A percentile compares a stretch with the other conserved stretches of the same genome.
phyloP scores from a whole-genome alignment of 2,888 invertebrate species.

The Macropis europaea region DNA sequence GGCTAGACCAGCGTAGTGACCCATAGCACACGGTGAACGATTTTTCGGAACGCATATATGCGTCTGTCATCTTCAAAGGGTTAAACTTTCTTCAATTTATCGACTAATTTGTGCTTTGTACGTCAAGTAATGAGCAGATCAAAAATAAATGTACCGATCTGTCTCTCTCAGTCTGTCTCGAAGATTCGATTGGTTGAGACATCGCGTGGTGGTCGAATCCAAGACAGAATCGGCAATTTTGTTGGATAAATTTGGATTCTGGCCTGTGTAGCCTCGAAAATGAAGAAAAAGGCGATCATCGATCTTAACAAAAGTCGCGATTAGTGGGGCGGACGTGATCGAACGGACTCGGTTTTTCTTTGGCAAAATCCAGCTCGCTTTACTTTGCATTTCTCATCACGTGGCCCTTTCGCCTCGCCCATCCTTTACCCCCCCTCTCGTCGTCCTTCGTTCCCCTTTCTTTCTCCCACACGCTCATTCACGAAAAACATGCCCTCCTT shows the following conservation, averaged over 20 bases:
- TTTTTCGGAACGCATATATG: too few relatives aligned
- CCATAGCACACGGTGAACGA: too few relatives aligned
- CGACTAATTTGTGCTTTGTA: too few relatives aligned
- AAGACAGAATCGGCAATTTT: constrained; percentile 36
- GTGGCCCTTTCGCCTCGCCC: constrained; percentile 16
- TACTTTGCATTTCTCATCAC: constrained; percentile 57
- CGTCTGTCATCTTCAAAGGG: too few relatives aligned
- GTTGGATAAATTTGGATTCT: constrained; percentile 33
- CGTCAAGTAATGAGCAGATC: too few relatives aligned
- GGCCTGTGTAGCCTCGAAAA: constrained; percentile 24
- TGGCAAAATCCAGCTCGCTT: constrained; percentile 34
- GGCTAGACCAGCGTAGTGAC: too few relatives aligned
- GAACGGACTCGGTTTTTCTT: constrained; percentile 35
- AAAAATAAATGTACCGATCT: too few relatives aligned
- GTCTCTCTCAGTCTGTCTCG: too few relatives aligned
- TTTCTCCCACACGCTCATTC: constrained; percentile 20
- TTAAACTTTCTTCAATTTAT: too few relatives aligned
- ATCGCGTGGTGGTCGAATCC: constrained; percentile 17
- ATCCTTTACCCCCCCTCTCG: neutral
- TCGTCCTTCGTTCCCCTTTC: neutral
- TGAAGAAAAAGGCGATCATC: constrained; percentile 36
- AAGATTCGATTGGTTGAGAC: constrained; percentile 29
- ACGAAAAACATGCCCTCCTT: constrained; percentile 29
- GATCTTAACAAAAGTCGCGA: constrained; percentile 59
- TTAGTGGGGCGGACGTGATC: constrained; percentile 53